Evolutionary conservation across 1,140 invertebrate genomes (phyloP).

Genomic region (Bombus confusus): DNA sequence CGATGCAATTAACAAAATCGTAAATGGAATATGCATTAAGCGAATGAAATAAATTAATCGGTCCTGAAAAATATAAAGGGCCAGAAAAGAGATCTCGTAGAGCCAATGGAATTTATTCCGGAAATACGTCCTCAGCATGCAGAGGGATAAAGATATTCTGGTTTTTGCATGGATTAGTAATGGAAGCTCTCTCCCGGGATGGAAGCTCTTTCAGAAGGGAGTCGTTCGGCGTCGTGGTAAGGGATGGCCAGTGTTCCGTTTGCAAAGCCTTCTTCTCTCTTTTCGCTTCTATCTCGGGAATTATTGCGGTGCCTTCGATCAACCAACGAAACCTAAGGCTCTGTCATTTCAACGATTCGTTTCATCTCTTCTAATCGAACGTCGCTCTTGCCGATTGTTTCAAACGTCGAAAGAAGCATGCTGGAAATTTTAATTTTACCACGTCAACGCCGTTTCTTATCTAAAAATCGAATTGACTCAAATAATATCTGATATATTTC

Average conservation of each 20-base stretch:
- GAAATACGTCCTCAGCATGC: slow-evolving; percentile 81
- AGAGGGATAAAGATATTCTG: slow-evolving; percentile 82
- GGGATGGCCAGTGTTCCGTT: slow-evolving; percentile 72
- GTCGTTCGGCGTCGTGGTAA: slow-evolving; percentile 75
- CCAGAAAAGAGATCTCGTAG: slow-evolving; percentile 44
- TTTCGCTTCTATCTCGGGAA: slow-evolving; percentile 61
- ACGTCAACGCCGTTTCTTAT: no score
- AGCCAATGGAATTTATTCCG: slow-evolving; percentile 79
- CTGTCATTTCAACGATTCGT: neutral
- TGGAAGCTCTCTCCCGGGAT: slow-evolving; percentile 81
- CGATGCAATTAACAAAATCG: slow-evolving; percentile 9
- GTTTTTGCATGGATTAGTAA: slow-evolving; percentile 83
- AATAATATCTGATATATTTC: no score
- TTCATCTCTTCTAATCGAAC: neutral
- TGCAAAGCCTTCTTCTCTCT: slow-evolving; percentile 68
- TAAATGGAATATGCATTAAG: slow-evolving; percentile 21
- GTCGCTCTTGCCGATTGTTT: neutral
- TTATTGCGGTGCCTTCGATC: slow-evolving; percentile 71
- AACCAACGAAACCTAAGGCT: slow-evolving; percentile 29
- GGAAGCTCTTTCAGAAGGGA: slow-evolving; percentile 78
- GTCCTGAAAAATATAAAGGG: slow-evolving; percentile 19
- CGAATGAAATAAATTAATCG: slow-evolving; percentile 31
- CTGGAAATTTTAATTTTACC: neutral
- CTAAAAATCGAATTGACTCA: no score
- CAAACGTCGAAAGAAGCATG: neutral